phyloP scores from a whole-genome alignment of 2,888 invertebrate genomes.

The Hirtodrosophila alboralis region DNA sequence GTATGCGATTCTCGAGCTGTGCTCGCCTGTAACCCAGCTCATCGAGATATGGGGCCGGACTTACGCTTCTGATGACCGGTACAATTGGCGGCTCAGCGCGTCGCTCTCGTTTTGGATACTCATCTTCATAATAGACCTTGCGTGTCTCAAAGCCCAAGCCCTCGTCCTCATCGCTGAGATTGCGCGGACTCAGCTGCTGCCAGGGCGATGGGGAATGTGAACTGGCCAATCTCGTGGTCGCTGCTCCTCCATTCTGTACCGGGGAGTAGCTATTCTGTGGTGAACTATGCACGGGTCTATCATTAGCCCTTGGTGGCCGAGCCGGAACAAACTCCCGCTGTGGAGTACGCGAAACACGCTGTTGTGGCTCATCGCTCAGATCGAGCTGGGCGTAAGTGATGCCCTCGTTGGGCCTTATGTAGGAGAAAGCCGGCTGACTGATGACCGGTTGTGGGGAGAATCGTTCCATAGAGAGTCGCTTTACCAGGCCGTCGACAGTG shows the following conservation, averaged over 20 bases:
- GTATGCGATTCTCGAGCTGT: constrained; percentile 90
- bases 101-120: constrained; percentile 54
- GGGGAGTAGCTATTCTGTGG: constrained; percentile 49
- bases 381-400: constrained; percentile 91
- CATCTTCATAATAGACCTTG: constrained; percentile 84
- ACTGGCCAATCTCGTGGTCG: constrained; percentile 72
- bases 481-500: constrained; percentile 91
- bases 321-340: constrained; percentile 53
- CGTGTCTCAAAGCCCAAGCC: constrained; percentile 89
- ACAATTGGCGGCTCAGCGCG: constrained; percentile 86
- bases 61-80: constrained; percentile 87
- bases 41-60: constrained; percentile 84
- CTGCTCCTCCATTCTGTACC: constrained; percentile 48
- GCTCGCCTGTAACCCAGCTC: constrained; percentile 89
- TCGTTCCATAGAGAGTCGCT: constrained; percentile 89
- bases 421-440: constrained; percentile 92
- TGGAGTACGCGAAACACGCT: constrained; percentile 53
- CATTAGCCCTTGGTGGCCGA: constrained; percentile 52
- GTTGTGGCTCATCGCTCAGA: constrained; percentile 67
- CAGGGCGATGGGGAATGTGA: constrained; percentile 82
- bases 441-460: constrained; percentile 89
- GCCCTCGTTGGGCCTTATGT: constrained; percentile 87
- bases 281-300: constrained; percentile 60
- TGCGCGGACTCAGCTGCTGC: constrained; percentile 83
- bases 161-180: constrained; percentile 90